Evolutionary conservation across 2,797 vertebrate genomes (phyloP).

Genomic region (Paedocypris micromegethes): DNA sequence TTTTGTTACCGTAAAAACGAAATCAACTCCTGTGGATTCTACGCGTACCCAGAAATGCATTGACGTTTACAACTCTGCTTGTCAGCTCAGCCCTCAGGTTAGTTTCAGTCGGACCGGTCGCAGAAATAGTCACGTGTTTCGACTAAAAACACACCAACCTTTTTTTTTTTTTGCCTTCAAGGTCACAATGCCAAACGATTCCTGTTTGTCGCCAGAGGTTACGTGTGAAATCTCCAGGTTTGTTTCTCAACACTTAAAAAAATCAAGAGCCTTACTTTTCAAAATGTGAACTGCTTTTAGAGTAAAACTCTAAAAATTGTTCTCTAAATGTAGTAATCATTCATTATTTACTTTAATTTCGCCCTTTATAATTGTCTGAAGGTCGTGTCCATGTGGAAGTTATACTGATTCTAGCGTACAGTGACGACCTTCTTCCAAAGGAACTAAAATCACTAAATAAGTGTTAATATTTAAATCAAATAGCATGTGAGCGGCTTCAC

Average conservation of each 20-base stretch:
- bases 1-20: slow-evolving; percentile 65
- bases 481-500: too few species aligned
- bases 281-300: too few species aligned
- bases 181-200: slow-evolving; percentile 48
- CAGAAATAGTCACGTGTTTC: background rate
- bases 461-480: too few species aligned
- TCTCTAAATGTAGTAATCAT: too few species aligned
- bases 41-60: slow-evolving; percentile 69
- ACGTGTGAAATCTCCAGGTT: slow-evolving; percentile 35
- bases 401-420: too few species aligned
- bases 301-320: too few species aligned
- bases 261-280: too few species aligned
- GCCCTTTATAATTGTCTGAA: too few species aligned
- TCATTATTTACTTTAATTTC: too few species aligned
- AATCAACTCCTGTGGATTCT: slow-evolving; percentile 71
- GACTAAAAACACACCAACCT: slow-evolving; percentile 1
- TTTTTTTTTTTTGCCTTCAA: slow-evolving; percentile 40
- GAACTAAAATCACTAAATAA: too few species aligned
- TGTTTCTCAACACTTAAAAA: background rate
- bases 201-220: slow-evolving; percentile 48
- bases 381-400: too few species aligned
- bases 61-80: slow-evolving; percentile 59
- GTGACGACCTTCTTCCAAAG: too few species aligned
- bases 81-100: slow-evolving; percentile 54
- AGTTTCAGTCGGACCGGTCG: background rate